phyloP scores from a whole-genome alignment of 2,888 invertebrate genomes.

The Orchestes rusci region DNA sequence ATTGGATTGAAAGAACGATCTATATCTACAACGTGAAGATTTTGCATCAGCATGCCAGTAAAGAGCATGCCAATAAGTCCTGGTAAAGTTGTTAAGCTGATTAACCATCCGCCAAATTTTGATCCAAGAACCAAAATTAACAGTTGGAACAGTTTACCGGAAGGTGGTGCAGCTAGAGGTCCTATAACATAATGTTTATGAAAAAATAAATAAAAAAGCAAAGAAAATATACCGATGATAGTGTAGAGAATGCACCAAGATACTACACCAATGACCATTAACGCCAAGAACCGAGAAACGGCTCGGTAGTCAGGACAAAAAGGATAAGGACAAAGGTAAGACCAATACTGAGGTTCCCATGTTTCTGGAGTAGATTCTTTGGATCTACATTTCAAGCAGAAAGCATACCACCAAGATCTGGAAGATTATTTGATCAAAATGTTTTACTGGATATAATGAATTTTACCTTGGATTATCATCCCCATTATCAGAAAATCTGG shows the following conservation, averaged over 20 bases:
- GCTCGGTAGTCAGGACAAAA: conserved; percentile 73
- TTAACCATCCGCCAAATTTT: conserved; percentile 75
- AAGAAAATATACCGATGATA: conserved; percentile 53
- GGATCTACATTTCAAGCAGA: conserved; percentile 71
- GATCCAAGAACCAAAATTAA: conserved; percentile 68
- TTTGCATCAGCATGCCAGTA: conserved; percentile 70
- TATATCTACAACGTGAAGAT: conserved; percentile 61
- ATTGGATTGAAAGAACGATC: conserved; percentile 60
- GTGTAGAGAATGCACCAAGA: conserved; percentile 72
- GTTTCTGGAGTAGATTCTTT: conserved; percentile 57
- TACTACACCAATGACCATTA: conserved; percentile 45
- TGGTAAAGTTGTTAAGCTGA: conserved; percentile 72
- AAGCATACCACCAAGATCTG: conserved; percentile 78
- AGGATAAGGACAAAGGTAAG: conserved; percentile 58
- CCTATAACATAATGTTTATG: too few relatives aligned
- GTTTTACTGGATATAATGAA: too few relatives aligned
- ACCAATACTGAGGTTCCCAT: conserved; percentile 66
- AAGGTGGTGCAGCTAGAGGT: conserved; percentile 71
- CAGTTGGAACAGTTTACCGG: conserved; percentile 74
- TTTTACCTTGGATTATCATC: conserved; percentile 26
- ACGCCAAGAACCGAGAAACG: conserved; percentile 26
- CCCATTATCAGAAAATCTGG: conserved; percentile 24
- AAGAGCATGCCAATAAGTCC: conserved; percentile 82
- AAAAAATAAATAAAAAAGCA: neutral
- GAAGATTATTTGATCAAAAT: conserved; percentile 25